Evolutionary conservation across 2,113 vertebrate species (phyloP).

Genomic region (Redunca redunca): DNA sequence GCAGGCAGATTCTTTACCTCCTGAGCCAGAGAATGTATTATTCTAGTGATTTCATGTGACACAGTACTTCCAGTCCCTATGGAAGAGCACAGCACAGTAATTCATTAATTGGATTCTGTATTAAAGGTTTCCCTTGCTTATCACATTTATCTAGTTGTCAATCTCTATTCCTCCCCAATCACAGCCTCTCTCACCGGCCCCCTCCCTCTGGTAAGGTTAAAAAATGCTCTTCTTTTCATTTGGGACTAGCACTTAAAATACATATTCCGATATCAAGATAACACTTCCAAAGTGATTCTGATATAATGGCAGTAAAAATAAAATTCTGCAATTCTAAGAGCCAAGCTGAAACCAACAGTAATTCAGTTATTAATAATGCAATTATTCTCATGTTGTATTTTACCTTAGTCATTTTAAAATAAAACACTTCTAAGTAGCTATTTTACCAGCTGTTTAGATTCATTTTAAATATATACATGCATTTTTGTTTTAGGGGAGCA

Average conservation of each 20-base stretch:
- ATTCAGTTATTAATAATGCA: background rate
- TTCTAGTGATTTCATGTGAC: background rate
- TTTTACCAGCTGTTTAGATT: background rate
- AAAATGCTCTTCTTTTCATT: background rate
- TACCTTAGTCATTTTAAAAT: background rate
- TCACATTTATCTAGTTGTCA: background rate
- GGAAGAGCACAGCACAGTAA: background rate
- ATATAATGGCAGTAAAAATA: background rate
- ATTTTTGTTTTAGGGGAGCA: background rate
- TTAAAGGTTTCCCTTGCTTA: background rate
- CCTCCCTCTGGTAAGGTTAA: background rate
- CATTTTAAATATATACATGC: background rate
- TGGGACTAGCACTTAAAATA: background rate
- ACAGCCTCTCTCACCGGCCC: background rate
- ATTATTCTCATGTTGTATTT: background rate
- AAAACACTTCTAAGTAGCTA: background rate
- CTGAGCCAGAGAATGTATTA: background rate
- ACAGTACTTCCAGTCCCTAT: background rate
- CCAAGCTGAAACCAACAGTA: background rate
- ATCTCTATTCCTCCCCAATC: background rate
- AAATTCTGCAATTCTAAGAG: background rate
- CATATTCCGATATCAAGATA: background rate
- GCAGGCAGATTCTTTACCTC: background rate
- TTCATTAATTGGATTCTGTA: background rate
- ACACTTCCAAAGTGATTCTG: background rate